phyloP scores from a whole-genome alignment of 2,888 invertebrate species.

The Aphidoletes aphidimyza region DNA sequence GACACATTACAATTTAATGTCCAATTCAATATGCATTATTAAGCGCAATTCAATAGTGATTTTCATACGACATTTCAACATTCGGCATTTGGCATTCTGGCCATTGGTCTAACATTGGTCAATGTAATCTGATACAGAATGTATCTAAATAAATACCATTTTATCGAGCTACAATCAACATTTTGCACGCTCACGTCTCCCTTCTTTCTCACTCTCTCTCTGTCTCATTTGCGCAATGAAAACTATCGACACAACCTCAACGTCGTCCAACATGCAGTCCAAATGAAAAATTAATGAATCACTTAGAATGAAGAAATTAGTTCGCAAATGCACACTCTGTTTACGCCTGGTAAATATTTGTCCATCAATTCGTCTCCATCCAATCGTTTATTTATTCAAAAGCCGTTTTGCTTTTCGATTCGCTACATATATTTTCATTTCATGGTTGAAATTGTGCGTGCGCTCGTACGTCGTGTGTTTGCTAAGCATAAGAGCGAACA shows the following conservation, averaged over 20 bases:
- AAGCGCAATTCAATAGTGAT: background rate
- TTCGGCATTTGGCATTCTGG: no score
- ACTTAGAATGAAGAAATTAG: conserved; percentile 39
- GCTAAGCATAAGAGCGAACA: no score
- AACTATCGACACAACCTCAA: background rate
- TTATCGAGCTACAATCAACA: background rate
- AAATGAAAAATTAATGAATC: conserved; percentile 30
- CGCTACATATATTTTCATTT: no score
- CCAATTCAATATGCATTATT: conserved; percentile 1
- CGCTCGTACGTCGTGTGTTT: background rate
- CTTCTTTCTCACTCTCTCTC: no score
- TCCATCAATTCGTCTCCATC: conserved; percentile 43
- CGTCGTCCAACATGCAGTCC: no score
- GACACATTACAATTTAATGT: conserved; percentile 37
- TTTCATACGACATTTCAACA: no score
- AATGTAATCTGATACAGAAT: conserved; percentile 15
- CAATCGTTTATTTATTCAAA: conserved; percentile 40
- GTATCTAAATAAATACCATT: conserved; percentile 28
- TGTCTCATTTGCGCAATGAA: no score
- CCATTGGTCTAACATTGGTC: background rate
- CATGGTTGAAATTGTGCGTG: background rate
- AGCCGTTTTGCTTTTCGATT: conserved; percentile 1
- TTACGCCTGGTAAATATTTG: conserved; percentile 23
- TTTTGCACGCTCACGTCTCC: no score
- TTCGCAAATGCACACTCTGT: conserved; percentile 18